Evolutionary conservation across 2,113 vertebrate species (phyloP).

Genomic region (Sclerurus mexicanus): DNA sequence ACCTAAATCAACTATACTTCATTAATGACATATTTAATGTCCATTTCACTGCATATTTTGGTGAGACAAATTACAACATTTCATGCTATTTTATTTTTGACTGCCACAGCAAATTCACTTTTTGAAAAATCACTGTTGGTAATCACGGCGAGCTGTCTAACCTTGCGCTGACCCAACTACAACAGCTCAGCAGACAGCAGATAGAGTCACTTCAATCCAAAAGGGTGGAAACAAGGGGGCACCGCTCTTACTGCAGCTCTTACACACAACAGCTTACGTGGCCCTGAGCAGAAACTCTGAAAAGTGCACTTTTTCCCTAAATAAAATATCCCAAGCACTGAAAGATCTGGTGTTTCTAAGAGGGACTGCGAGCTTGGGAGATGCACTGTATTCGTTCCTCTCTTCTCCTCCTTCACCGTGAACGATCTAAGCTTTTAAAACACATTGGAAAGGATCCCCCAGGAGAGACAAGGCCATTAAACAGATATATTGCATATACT

Average conservation of each 20-base stretch:
- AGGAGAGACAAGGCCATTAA: background rate
- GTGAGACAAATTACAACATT: background rate
- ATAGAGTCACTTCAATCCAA: background rate
- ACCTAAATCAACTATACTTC: conserved; percentile 44
- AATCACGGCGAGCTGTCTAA: background rate
- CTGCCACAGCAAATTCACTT: background rate
- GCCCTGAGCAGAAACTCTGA: background rate
- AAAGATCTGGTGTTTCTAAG: background rate
- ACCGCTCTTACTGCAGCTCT: background rate
- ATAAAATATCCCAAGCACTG: background rate
- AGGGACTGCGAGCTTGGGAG: background rate
- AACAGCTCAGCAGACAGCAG: background rate
- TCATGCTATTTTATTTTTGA: background rate
- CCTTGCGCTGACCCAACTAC: background rate
- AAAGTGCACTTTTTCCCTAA: background rate
- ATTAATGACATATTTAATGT: conserved; percentile 15
- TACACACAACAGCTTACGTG: background rate
- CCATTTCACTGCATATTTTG: background rate
- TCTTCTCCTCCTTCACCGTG: background rate
- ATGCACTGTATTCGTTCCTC: background rate
- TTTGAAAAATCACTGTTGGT: background rate
- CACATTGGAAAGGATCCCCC: background rate
- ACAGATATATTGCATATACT: background rate
- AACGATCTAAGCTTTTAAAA: background rate
- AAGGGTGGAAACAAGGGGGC: background rate